phyloP scores from a whole-genome alignment of 2,113 vertebrate species.

The Fregetta grallaria region DNA sequence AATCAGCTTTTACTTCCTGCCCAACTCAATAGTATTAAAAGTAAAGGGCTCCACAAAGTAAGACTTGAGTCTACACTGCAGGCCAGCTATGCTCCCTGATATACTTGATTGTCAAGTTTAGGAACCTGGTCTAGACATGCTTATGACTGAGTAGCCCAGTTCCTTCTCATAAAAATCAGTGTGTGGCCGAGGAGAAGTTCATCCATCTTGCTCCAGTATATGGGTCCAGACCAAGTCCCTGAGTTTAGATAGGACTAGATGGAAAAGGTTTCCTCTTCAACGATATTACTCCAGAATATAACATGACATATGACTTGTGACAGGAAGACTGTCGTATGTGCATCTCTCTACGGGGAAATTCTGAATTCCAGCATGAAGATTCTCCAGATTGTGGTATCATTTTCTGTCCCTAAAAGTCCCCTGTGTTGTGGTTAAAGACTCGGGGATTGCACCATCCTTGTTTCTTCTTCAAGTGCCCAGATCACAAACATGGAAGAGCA shows the following conservation, averaged over 20 bases:
- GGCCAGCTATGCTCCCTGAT: not conserved
- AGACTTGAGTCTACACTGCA: not conserved
- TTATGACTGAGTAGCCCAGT: not conserved
- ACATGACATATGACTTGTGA: not conserved
- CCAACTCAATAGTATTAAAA: not conserved
- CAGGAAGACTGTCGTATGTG: not conserved
- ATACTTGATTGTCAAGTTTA: not conserved
- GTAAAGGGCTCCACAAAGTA: not conserved
- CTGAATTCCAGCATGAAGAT: not conserved
- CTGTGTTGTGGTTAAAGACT: not conserved
- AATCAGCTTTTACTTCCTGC: not conserved
- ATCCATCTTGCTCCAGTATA: not conserved
- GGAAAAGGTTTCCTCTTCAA: not conserved
- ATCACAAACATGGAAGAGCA: not conserved
- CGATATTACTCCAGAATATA: not conserved
- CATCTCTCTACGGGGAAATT: not conserved
- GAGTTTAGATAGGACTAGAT: not conserved
- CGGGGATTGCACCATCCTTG: not conserved
- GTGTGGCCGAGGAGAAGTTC: not conserved
- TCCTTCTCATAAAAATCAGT: not conserved
- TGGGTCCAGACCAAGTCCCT: not conserved
- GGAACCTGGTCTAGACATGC: not conserved
- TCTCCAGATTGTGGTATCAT: not conserved
- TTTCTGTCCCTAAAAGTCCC: not conserved
- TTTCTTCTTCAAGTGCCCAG: not conserved